A percentile compares a stretch with the other conserved stretches of the same genome.
These are phyloP conservation scores for Nycticorax nycticorax DNA, from an alignment of 2,113 vertebrate genomes.

Conservation along the genomic window DNA sequence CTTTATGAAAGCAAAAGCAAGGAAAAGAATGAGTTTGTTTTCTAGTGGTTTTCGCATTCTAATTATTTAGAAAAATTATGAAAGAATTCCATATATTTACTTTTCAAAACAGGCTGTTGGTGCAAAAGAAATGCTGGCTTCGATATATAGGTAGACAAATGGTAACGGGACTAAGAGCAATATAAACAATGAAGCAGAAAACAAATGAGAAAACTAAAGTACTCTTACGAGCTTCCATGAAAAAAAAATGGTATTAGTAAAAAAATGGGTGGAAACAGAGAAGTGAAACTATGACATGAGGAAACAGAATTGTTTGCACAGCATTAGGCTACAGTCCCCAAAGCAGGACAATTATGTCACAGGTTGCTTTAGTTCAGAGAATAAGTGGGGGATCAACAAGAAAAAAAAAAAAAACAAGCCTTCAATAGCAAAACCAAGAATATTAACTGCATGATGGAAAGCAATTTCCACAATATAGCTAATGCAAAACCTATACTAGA, in stretches of 20 bases:
- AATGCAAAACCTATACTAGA: background rate
- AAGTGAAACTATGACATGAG: background rate
- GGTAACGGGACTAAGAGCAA: background rate
- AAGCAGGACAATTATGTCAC: background rate
- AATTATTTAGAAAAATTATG: background rate
- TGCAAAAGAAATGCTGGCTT: background rate
- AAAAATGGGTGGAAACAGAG: constrained; percentile 1
- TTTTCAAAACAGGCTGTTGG: constrained; percentile 2
- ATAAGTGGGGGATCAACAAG: background rate
- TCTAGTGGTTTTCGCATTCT: background rate
- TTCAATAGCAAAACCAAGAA: background rate
- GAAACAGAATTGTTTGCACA: constrained; percentile 1
- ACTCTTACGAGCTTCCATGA: background rate
- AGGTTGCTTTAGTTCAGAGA: background rate
- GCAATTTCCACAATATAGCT: constrained; percentile 5
- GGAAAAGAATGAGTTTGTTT: background rate
- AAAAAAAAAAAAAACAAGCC: background rate
- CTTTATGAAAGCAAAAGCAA: background rate
- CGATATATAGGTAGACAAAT: background rate
- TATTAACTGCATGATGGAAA: constrained; percentile 23
- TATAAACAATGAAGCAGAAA: background rate
- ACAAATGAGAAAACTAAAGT: background rate
- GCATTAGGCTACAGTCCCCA: background rate
- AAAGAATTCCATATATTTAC: background rate
- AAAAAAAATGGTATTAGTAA: background rate